Evolutionary conservation across 2,797 vertebrate species (phyloP), one percentile per base, ranked within the genome.

Genomic region (Melanotaenia pygmaea): DNA sequence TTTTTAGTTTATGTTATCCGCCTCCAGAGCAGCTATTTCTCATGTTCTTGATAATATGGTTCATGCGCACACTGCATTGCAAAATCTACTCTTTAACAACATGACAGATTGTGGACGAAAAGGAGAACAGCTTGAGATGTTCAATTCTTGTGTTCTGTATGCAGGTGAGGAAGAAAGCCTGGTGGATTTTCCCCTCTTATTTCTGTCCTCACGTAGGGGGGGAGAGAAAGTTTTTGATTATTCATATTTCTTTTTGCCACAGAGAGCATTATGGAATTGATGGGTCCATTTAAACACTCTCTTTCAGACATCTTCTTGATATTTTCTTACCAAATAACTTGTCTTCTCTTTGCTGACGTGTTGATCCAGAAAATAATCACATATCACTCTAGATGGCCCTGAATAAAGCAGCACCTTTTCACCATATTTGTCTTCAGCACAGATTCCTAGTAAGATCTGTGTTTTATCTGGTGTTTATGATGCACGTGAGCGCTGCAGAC

Each of bases 301-400:
- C 34, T 71, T 26, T 50, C 63, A 38, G 59, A 58, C 74, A 70
- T 51, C 59, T 54, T 71, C 34, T 59, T 84, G 63, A 73, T 57
- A 4, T 75, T 76, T 30, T 53, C 30, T 4, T 64, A 59, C 43
- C 63, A 58, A 76, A 67, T 24, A 61, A 13, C 32, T 1, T 1
- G 1, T 3, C 51, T 38, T 38, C 73, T 76, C 50, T 47, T 59
- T 51, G 56, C 54, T 61, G 76, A 16, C 26, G 70, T 80, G 81
- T 72, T 74, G 60, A 72, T 11, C 50, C 61, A 38, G 60, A 72
- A 56, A 56, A 67, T 22, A 24, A 30, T 66, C 56, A 1, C 30
- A 13, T 59, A 57, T 76, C 68, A 32, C 9, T 57, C 35, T 57
- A 34, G 22, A 64, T 64, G 34, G 67, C 28, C 22, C 34, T 20